phyloP scores from a whole-genome alignment of 2,113 vertebrate genomes.

The Actenoides lindsayi region DNA sequence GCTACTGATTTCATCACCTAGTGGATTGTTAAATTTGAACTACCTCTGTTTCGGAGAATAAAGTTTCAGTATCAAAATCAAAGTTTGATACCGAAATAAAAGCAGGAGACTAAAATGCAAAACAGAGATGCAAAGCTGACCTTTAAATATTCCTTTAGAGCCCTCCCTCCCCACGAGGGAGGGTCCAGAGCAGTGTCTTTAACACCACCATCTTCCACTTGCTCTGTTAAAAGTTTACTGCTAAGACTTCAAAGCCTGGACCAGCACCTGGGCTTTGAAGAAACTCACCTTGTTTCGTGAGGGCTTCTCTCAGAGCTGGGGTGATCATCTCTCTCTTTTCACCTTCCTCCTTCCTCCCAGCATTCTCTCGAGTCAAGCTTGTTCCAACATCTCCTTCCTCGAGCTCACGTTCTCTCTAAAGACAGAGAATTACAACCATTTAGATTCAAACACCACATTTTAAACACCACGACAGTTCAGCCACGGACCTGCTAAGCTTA shows the following conservation, averaged over 20 bases:
- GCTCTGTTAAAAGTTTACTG: not conserved
- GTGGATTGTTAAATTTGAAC: not conserved
- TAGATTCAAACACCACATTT: not conserved
- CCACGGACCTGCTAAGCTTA: not conserved
- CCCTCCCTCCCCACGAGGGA: accelerated
- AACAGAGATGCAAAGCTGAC: not conserved
- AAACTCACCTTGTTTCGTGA: conserved; percentile 91
- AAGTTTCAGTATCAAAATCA: not conserved
- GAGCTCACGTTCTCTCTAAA: conserved; percentile 73
- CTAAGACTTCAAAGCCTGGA: not conserved
- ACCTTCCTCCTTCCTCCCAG: conserved; percentile 59
- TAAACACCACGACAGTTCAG: not conserved
- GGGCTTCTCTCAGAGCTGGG: conserved; percentile 83
- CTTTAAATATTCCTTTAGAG: not conserved
- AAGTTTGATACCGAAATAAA: not conserved
- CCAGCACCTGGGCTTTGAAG: not conserved
- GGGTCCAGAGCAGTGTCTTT: not conserved
- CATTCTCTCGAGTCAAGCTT: conserved; percentile 43
- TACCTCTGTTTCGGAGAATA: not conserved
- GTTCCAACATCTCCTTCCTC: conserved; percentile 37
- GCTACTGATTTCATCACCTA: not conserved
- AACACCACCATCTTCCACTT: not conserved
- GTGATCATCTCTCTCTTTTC: conserved; percentile 92
- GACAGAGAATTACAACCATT: not conserved
- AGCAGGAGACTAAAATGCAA: not conserved